Percentiles rank a stretch among this genome's conserved stretches.
phyloP scores from a whole-genome alignment of 2,888 invertebrate species.

The Terebella lapidaria region DNA sequence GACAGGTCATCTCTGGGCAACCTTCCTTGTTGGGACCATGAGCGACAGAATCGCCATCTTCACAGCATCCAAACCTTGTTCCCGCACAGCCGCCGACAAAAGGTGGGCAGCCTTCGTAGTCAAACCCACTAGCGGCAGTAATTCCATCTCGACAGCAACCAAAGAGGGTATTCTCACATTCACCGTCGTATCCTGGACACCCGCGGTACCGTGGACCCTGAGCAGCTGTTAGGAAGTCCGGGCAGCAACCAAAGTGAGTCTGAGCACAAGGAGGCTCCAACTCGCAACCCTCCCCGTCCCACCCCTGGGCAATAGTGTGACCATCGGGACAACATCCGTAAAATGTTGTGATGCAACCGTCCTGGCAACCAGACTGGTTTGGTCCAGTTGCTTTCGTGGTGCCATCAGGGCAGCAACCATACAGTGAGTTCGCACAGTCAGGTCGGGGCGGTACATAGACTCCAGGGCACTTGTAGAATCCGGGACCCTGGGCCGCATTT shows the following conservation, averaged over 20 bases:
- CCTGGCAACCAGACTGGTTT: slow-evolving; percentile 64
- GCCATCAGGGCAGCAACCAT: slow-evolving; percentile 85
- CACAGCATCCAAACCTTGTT: slow-evolving; percentile 70
- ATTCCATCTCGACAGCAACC: slow-evolving; percentile 59
- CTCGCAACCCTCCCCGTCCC: slow-evolving; percentile 62
- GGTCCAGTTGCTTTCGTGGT: slow-evolving; percentile 69
- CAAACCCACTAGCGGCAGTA: slow-evolving; percentile 50
- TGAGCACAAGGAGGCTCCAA: slow-evolving; percentile 40
- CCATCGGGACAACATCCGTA: slow-evolving; percentile 63
- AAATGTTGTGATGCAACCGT: slow-evolving; percentile 30
- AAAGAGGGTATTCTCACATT: slow-evolving; percentile 43
- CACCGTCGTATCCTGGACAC: slow-evolving; percentile 58
- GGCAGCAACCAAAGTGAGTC: slow-evolving; percentile 71
- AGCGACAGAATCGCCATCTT: slow-evolving; percentile 79
- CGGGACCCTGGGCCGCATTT: slow-evolving; percentile 62
- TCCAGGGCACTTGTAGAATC: slow-evolving; percentile 63
- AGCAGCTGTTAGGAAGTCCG: slow-evolving; percentile 79
- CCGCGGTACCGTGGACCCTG: slow-evolving; percentile 63
- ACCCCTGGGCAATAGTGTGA: slow-evolving; percentile 65
- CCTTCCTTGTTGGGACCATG: slow-evolving; percentile 68
- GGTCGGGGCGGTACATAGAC: not conserved
- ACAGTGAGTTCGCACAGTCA: slow-evolving; percentile 47
- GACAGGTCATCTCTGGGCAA: slow-evolving; percentile 60
- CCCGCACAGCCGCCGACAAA: slow-evolving; percentile 39
- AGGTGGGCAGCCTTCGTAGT: slow-evolving; percentile 64